Percentiles rank a stretch among this genome's conserved stretches.
phyloP scores from a whole-genome alignment of 2,113 vertebrate genomes.

The Brachirus orientalis region DNA sequence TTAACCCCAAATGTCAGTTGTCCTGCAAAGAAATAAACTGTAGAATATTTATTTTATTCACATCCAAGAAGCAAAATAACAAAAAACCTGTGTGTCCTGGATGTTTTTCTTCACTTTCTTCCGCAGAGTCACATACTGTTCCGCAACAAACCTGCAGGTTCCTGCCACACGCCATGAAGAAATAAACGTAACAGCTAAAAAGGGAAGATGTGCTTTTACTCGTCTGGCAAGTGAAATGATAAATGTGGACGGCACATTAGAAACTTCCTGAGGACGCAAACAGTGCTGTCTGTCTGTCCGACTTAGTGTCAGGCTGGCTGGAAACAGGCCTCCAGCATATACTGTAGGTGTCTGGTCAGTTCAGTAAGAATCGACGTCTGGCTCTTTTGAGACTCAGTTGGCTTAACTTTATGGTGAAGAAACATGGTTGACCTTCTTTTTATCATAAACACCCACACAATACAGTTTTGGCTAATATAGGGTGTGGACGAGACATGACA shows the following conservation, averaged over 20 bases:
- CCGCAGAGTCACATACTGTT: constrained; percentile 16
- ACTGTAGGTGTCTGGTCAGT: constrained; percentile 71
- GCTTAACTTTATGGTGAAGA: constrained; percentile 35
- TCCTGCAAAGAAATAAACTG: background rate
- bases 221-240: constrained; percentile 51
- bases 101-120: constrained; percentile 28
- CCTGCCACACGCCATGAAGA: constrained; percentile 48
- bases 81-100: constrained; percentile 1
- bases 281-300: constrained; percentile 43
- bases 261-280: constrained; percentile 40
- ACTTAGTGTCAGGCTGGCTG: too few species aligned
- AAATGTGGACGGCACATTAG: constrained; percentile 54
- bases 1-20: background rate
- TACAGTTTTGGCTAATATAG: constrained; percentile 28
- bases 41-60: background rate
- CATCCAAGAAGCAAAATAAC: background rate
- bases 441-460: constrained; percentile 32
- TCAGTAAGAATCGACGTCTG: constrained; percentile 29
- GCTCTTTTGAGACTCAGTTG: constrained; percentile 28
- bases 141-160: constrained; percentile 30
- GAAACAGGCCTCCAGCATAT: constrained; percentile 29
- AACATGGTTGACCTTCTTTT: constrained; percentile 67
- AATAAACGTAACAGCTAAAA: constrained; percentile 66
- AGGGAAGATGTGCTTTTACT: constrained; percentile 32
- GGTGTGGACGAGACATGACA: constrained; percentile 31